These are phyloP conservation scores for Trissolcus japonicus DNA, from an alignment of 2,888 invertebrate genomes.

Conservation along the genomic window DNA sequence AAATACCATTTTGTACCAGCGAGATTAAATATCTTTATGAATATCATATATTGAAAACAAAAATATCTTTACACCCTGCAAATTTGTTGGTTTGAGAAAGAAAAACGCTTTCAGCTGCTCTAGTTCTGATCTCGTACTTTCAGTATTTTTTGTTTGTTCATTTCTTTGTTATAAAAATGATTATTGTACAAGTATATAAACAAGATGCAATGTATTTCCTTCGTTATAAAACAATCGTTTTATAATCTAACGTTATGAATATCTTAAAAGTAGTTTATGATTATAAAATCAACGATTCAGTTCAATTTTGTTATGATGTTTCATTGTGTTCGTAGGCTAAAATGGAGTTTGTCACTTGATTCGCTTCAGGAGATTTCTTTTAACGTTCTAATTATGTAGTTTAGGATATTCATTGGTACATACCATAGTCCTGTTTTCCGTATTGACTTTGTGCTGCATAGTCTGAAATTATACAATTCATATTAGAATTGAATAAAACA, in stretches of 20 bases:
- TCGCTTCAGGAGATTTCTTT: slow-evolving; percentile 12
- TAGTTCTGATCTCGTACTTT: too few species aligned
- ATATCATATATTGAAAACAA: too few species aligned
- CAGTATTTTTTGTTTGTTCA: too few species aligned
- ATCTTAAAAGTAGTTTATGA: slow-evolving; percentile 1
- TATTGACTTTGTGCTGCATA: slow-evolving; percentile 73
- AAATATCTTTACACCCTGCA: too few species aligned
- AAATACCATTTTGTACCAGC: too few species aligned
- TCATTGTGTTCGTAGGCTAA: slow-evolving; percentile 16
- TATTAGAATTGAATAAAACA: background rate
- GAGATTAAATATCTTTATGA: too few species aligned
- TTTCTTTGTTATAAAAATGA: too few species aligned
- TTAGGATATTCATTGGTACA: slow-evolving; percentile 64
- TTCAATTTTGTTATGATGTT: background rate
- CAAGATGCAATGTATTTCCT: too few species aligned
- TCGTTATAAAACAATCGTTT: too few species aligned
- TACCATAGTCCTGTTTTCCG: slow-evolving; percentile 74
- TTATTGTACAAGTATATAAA: too few species aligned
- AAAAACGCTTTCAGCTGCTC: too few species aligned
- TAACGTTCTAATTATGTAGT: background rate
- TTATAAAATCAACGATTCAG: slow-evolving; percentile 1
- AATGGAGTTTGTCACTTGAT: slow-evolving; percentile 17
- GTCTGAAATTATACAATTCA: slow-evolving; percentile 64
- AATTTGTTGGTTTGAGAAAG: too few species aligned
- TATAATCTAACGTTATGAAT: slow-evolving; percentile 5